These are phyloP conservation scores for Synergus japonicus DNA, from an alignment of 2,888 invertebrate genomes.

Conservation along the genomic window DNA sequence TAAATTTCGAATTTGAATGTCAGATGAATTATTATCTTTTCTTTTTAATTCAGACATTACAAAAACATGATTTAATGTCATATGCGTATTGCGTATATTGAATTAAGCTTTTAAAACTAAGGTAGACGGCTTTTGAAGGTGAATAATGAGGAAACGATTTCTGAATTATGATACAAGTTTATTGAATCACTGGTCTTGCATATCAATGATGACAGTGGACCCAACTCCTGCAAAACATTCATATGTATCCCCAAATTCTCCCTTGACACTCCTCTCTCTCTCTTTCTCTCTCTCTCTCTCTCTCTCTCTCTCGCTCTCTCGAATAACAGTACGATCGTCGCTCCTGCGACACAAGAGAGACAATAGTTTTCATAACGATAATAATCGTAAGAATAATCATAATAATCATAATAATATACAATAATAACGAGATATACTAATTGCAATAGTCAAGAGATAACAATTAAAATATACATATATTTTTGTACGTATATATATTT, in stretches of 20 bases:
- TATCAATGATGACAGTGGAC: conserved; percentile 65
- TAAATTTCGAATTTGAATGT: no score
- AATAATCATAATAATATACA: conserved; percentile 68
- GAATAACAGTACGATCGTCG: conserved; percentile 49
- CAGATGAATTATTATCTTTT: background rate
- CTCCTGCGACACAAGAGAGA: conserved; percentile 45
- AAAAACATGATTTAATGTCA: background rate
- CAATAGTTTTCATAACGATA: conserved; percentile 56
- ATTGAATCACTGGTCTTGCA: conserved; percentile 68
- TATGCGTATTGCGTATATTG: background rate
- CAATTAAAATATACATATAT: conserved; percentile 69
- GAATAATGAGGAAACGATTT: conserved; percentile 32
- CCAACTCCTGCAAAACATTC: conserved; percentile 41
- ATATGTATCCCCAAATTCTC: conserved; percentile 40
- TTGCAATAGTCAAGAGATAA: conserved; percentile 70
- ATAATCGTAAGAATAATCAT: conserved; percentile 51
- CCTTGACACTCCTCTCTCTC: conserved; percentile 11
- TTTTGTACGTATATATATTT: conserved; percentile 57
- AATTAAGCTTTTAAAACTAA: background rate
- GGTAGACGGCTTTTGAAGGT: background rate
- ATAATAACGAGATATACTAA: conserved; percentile 69
- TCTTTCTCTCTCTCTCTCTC: background rate
- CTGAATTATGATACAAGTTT: conserved; percentile 68
- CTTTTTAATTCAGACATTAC: background rate
- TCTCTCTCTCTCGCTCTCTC: background rate